Evolutionary conservation across 2,113 vertebrate genomes (phyloP), one percentile per base, ranked within the genome.

Genomic region (Ariopsis seemanni): DNA sequence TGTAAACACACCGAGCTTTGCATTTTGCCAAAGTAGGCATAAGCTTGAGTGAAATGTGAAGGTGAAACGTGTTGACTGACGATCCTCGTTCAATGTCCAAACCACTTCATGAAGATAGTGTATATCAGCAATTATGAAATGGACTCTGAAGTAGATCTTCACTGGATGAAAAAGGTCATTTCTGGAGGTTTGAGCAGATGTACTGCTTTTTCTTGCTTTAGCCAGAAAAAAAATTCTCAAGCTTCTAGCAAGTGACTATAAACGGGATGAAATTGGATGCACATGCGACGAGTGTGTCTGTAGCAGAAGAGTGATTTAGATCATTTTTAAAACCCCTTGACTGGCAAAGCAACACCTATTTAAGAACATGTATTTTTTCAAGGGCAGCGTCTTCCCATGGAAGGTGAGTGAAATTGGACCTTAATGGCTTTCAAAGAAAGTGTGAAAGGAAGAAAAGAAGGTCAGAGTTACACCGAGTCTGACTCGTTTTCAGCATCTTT

Each of bases 401-500:
- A 90, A 90, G 71, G 87, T 90, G 85, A 90, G 87, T 87, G 90
- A 92, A 91, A 91, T 75, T 83, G 30, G 85, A 90, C 79, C 89
- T 88, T 90, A 92, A 92, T 89, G 83, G 87, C 84, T 85, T 85
- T 71, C 82, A 87, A 85, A 83, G 87, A 89, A 88, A 84, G 80
- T 86, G 84, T 67, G 77, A 88, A 82, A 71, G 83, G 60, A 42
- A 79, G 67, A 77, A 89, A 63, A 86, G 88, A 82, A 90, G 87
- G 84, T 89, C 81, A 87, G 84, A 58, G 74, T 86, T 63, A 50
- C 57, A 65, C 7, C 7, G 5, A 22, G 0, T 82, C 81, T 18
- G 15, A 7, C 22, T 20, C 20, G 20, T 71, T 30, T 62, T 48
- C 55, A 14, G 10, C 22, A 30, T 85, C 58, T 14, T 30, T 69